A percentile compares a stretch with the other conserved stretches of the same genome.
phyloP scores from a whole-genome alignment of 1,140 invertebrate species.

The Leptinotarsa undecemlineata region DNA sequence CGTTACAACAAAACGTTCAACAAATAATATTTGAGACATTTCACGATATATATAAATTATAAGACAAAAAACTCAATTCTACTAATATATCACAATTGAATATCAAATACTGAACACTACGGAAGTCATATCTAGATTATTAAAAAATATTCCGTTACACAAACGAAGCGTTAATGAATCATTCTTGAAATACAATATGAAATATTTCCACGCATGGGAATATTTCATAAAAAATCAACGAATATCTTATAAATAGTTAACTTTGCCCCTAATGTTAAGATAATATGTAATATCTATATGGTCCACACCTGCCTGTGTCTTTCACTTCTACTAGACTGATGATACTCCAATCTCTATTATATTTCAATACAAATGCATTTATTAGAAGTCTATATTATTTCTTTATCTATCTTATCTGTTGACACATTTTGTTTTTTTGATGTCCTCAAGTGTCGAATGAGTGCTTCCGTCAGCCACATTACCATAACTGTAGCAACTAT shows the following conservation, averaged over 20 bases:
- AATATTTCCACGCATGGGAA: no score
- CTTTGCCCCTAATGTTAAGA: neutral
- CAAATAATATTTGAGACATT: no score
- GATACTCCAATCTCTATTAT: neutral
- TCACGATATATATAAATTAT: no score
- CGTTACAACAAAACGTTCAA: no score
- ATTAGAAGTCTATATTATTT: neutral
- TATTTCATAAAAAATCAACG: no score
- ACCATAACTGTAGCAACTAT: conserved; percentile 25
- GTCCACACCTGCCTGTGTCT: neutral
- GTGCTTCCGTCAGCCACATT: conserved; percentile 34
- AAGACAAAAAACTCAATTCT: neutral
- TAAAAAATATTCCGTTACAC: no score
- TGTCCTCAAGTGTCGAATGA: conserved; percentile 15
- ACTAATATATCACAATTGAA: neutral
- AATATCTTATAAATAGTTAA: neutral
- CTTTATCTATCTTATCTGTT: neutral
- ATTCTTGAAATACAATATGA: no score
- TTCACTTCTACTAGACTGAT: neutral
- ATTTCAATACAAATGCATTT: neutral
- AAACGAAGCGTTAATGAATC: no score
- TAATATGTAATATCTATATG: neutral
- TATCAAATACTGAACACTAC: neutral
- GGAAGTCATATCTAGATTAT: no score
- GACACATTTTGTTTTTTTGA: neutral